These are phyloP conservation scores for Ciconia stormi DNA, from an alignment of 2,113 vertebrate genomes.

Conservation along the genomic window DNA sequence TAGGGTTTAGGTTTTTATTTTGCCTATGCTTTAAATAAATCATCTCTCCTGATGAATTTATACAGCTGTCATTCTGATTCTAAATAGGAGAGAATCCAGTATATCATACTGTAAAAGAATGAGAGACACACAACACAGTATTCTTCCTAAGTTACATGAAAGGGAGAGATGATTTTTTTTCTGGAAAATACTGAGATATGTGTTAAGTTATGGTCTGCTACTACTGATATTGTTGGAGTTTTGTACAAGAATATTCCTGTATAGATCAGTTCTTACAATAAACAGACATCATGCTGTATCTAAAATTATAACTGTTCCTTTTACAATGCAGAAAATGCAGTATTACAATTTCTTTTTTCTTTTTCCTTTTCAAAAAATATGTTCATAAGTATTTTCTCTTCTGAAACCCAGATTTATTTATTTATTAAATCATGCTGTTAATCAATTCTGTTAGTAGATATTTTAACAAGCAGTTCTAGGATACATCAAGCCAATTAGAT, in stretches of 20 bases:
- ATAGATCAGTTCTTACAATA: not conserved
- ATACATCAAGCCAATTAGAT: not conserved
- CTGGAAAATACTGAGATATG: not conserved
- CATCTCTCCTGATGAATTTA: not conserved
- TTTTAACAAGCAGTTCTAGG: not conserved
- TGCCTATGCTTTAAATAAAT: not conserved
- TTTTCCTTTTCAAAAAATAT: not conserved
- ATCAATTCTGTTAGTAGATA: not conserved
- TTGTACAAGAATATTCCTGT: not conserved
- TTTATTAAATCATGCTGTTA: not conserved
- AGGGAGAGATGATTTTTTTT: not conserved
- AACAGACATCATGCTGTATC: not conserved
- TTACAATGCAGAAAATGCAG: not conserved
- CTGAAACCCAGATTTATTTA: not conserved
- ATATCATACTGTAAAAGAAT: not conserved
- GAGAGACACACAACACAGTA: not conserved
- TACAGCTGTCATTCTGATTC: not conserved
- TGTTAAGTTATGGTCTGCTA: not conserved
- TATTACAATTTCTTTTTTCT: not conserved
- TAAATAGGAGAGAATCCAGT: not conserved
- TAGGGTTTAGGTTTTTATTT: not conserved
- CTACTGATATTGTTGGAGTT: not conserved
- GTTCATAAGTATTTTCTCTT: not conserved
- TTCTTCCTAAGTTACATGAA: not conserved
- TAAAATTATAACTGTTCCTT: not conserved